Base-by-base conservation (phyloP, 2,797 vertebrate species). In the Chaetodon trifasciatus region DNA sequence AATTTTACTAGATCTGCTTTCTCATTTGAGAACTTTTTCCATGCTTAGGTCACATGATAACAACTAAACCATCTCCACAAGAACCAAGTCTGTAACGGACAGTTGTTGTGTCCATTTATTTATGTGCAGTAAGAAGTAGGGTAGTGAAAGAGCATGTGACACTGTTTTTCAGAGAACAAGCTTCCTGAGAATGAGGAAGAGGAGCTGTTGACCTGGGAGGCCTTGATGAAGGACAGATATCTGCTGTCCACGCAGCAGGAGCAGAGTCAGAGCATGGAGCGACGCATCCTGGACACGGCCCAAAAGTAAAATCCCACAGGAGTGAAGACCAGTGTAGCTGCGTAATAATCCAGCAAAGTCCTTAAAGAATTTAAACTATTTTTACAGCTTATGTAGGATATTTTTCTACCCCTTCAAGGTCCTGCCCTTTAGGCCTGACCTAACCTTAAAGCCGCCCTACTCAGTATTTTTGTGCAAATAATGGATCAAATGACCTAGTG, bases 121-220 rank as follows among this genome's bases (percentile, higher is more conserved):
- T 9, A 10, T 55, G 11, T 3, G 15, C 32, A 23, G 55, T 64
- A 24, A 66, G 11, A 2, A 1, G 44, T 21, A 15, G 46, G 13
- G 39, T 1, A 7, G 7, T 68, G 55, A 78, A 24, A 63, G 44
- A 23, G 23, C 39, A 40, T 40, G 10, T 28, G 23, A 8, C 13
- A 2, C 65, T 70, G 49, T 73, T 73, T 85, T 87, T 64, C 76
- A 99, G 98, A 96, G 84, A 90, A 95, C 46, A 91, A 96, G 80
- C 94, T 99, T 66, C 84, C 93, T 79, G 93, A 94, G 81, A 91
- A 79, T 0, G 96, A 98, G 87, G 97, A 99, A 73, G 95, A 96
- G 1, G 96, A 96, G 10, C 92, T 99, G 2, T 87, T 99, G 55
- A 96, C 96, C 0, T 99, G 98, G 98, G 98, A 99, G 92, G 90